Conservation (phyloP, 2,797 vertebrate species). For the Bryconaethiops microstoma region DNA sequence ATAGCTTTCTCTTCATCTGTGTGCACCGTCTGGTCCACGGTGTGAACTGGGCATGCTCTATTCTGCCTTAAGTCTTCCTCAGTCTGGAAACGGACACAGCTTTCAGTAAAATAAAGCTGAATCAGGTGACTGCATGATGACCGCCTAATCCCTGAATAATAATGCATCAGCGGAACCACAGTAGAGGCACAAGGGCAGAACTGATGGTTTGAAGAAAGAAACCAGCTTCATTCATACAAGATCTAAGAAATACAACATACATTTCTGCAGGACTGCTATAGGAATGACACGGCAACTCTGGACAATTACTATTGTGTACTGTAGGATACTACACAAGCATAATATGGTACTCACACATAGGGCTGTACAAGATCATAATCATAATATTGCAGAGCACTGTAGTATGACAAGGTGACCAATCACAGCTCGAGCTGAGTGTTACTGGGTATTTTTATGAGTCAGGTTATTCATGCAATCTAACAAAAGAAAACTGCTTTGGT, state of each 20-base stretch:
- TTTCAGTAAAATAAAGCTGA: slow-evolving; percentile 1
- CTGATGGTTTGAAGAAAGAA: background rate
- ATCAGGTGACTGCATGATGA: background rate
- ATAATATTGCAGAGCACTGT: no score
- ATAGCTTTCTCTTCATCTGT: slow-evolving; percentile 87
- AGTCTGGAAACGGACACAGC: slow-evolving; percentile 72
- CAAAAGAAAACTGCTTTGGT: no score
- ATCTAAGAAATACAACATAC: background rate
- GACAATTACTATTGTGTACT: background rate
- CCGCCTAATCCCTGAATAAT: slow-evolving; percentile 8
- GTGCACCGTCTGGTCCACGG: slow-evolving; percentile 79
- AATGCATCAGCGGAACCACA: background rate
- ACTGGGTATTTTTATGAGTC: no score
- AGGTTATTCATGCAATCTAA: no score
- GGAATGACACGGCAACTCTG: no score
- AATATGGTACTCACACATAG: no score
- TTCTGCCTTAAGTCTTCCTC: slow-evolving; percentile 89
- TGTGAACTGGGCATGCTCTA: slow-evolving; percentile 84
- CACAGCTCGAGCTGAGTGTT: no score
- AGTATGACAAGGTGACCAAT: no score
- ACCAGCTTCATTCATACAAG: background rate
- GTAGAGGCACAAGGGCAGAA: no score
- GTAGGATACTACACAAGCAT: background rate
- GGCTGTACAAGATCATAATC: no score
- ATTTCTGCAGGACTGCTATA: background rate